These are phyloP conservation scores for Columbina picui DNA, from an alignment of 2,113 vertebrate genomes.

Conservation along the genomic window DNA sequence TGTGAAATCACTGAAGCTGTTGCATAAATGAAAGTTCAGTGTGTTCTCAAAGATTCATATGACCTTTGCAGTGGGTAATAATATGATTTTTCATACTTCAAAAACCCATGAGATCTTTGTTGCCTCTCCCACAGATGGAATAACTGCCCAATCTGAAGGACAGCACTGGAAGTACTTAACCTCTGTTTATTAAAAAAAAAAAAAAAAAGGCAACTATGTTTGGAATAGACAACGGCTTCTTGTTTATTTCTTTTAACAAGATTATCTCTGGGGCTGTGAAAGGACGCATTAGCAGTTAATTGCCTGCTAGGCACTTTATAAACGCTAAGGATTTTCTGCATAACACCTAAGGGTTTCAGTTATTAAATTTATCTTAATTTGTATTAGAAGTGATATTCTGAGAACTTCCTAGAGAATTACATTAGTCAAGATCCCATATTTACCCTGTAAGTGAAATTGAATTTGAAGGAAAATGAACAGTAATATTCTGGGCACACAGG, in stretches of 20 bases:
- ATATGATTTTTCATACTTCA: background rate
- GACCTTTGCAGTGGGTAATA: background rate
- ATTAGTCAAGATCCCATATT: background rate
- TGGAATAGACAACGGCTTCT: background rate
- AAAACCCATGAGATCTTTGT: background rate
- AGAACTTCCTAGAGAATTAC: background rate
- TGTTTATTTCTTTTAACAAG: background rate
- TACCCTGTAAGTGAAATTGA: background rate
- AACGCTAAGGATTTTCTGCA: background rate
- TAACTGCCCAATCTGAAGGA: background rate
- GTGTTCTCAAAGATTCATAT: background rate
- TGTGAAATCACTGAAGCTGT: background rate
- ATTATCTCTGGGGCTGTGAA: background rate
- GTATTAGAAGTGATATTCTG: background rate
- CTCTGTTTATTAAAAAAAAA: background rate
- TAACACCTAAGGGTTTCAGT: background rate
- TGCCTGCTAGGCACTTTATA: background rate
- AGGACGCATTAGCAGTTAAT: background rate
- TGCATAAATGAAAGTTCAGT: background rate
- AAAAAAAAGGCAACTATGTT: background rate
- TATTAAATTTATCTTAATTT: background rate
- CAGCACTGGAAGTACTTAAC: background rate
- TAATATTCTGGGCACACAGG: background rate
- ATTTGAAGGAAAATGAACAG: background rate
- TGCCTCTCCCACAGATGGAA: background rate